Evolutionary conservation across 2,113 vertebrate species (phyloP).

Genomic region (Sceloporus undulatus): DNA sequence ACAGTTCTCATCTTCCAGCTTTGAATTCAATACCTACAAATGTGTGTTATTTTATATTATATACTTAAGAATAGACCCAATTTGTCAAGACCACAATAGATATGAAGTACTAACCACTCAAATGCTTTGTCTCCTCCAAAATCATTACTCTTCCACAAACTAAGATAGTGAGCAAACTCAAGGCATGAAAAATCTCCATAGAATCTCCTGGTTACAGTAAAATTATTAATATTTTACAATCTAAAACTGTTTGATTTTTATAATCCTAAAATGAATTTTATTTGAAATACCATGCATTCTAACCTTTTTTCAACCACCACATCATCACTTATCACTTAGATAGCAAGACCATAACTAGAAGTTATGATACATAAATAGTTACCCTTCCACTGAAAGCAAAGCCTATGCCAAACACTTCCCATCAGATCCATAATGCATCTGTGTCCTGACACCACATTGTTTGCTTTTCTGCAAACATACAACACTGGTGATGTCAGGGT

Average conservation of each 20-base stretch:
- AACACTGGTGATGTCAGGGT: background rate
- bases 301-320: background rate
- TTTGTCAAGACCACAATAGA: too few species aligned
- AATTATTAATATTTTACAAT: too few species aligned
- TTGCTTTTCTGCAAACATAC: background rate
- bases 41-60: background rate
- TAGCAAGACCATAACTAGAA: background rate
- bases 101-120: too few species aligned
- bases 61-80: background rate
- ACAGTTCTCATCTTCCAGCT: background rate
- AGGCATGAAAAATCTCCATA: background rate
- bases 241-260: too few species aligned
- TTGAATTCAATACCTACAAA: background rate
- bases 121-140: background rate
- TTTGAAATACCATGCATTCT: background rate
- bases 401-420: too few species aligned
- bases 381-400: background rate
- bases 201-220: background rate
- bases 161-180: background rate
- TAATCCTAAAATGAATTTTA: background rate
- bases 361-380: background rate
- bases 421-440: background rate
- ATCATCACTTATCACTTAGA: background rate
- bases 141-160: background rate
- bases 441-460: background rate